Evolutionary conservation across 1,140 invertebrate genomes (phyloP).

Genomic region (Trichonephila clavipes): DNA sequence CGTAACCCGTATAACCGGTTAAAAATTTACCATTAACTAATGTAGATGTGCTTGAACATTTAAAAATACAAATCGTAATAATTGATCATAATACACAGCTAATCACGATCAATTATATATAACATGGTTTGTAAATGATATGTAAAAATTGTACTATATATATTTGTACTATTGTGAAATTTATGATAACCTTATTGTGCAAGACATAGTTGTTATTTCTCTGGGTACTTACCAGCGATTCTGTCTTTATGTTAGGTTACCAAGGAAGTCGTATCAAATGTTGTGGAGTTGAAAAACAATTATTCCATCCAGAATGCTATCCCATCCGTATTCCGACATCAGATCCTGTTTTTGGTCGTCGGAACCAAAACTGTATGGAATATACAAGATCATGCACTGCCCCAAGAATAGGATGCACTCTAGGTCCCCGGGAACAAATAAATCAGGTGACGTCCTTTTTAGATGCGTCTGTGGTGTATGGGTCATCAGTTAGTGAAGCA

Average conservation of each 20-base stretch:
- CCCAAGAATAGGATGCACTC: slow-evolving; percentile 89
- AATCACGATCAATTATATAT: too few relatives aligned
- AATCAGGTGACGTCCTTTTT: slow-evolving; percentile 93
- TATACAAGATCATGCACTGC: slow-evolving; percentile 92
- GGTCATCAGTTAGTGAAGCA: slow-evolving; percentile 84
- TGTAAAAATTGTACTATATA: too few relatives aligned
- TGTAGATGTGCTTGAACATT: too few relatives aligned
- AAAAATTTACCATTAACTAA: too few relatives aligned
- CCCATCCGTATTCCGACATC: slow-evolving; percentile 85
- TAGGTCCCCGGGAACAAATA: slow-evolving; percentile 78
- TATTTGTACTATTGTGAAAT: too few relatives aligned
- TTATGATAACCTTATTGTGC: too few relatives aligned
- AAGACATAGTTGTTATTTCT: too few relatives aligned
- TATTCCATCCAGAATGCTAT: slow-evolving; percentile 86
- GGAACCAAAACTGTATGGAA: slow-evolving; percentile 86
- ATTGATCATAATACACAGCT: too few relatives aligned
- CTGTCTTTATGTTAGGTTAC: slow-evolving; percentile 77
- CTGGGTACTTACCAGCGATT: background rate
- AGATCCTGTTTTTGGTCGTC: slow-evolving; percentile 82
- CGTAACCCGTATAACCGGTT: too few relatives aligned
- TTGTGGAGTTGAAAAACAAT: slow-evolving; percentile 85
- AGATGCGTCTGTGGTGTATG: slow-evolving; percentile 94
- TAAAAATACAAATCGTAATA: too few relatives aligned
- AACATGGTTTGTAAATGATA: too few relatives aligned
- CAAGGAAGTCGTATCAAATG: slow-evolving; percentile 84